These are phyloP conservation scores for Ditula angustiorana DNA, from an alignment of 2,888 invertebrate species.

Conservation along the genomic window DNA sequence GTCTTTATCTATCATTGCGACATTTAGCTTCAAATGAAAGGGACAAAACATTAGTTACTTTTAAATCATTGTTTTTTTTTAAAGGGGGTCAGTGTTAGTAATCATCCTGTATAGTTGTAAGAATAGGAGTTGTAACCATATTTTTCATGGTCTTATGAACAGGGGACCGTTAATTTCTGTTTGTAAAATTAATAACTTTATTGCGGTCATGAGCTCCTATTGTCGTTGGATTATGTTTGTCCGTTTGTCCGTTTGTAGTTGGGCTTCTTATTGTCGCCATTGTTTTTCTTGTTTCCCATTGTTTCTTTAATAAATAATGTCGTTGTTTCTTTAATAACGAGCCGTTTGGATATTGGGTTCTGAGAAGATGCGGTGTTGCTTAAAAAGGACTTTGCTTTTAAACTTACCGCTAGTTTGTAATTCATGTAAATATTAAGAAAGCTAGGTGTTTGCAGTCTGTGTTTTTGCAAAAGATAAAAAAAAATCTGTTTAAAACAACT, in stretches of 20 bases:
- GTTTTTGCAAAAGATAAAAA: too few relatives aligned
- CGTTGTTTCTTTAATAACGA: not conserved
- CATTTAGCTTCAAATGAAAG: too few relatives aligned
- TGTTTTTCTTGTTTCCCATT: not conserved
- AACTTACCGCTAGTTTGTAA: not conserved
- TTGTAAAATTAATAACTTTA: constrained; percentile 8
- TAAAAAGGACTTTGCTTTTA: not conserved
- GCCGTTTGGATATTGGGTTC: not conserved
- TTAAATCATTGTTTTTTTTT: too few relatives aligned
- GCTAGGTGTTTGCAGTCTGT: too few relatives aligned
- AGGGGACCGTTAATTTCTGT: not conserved
- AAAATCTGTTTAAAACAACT: too few relatives aligned
- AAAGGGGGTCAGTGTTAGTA: too few relatives aligned
- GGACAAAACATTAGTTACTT: too few relatives aligned
- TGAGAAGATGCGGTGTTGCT: not conserved
- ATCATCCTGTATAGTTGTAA: too few relatives aligned
- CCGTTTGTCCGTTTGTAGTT: not conserved
- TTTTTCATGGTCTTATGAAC: not conserved
- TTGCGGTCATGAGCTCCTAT: constrained; percentile 4
- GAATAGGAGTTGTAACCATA: too few relatives aligned
- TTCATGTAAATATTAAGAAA: not conserved
- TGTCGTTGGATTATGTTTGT: not conserved
- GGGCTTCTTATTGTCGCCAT: not conserved
- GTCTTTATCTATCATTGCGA: too few relatives aligned
- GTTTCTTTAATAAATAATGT: not conserved